These are phyloP conservation scores for Drosophila subpulchrella DNA, from an alignment of 1,140 invertebrate genomes.

Conservation along the genomic window DNA sequence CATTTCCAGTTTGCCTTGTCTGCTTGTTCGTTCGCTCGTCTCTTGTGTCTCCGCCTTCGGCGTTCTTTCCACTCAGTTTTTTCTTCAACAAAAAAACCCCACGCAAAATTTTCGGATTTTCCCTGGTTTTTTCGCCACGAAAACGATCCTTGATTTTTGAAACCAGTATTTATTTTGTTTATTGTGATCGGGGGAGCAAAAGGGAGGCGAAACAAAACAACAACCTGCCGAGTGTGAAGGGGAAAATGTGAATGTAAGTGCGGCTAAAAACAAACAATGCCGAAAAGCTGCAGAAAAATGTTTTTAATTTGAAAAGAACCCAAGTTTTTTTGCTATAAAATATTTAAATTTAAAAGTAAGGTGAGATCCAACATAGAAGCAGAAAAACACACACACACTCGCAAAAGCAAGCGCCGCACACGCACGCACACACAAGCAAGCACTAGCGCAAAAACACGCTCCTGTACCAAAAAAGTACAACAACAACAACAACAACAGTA, in stretches of 20 bases:
- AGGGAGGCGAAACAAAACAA: conserved; percentile 30
- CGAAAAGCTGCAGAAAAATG: background rate
- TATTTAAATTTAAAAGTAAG: conserved; percentile 19
- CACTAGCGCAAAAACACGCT: conserved; percentile 77
- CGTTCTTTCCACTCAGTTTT: conserved; percentile 67
- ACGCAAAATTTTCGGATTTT: conserved; percentile 57
- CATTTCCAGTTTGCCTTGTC: conserved; percentile 79
- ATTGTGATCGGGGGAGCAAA: conserved; percentile 24
- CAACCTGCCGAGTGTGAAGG: conserved; percentile 40
- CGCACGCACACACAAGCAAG: conserved; percentile 49
- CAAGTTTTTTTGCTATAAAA: conserved; percentile 5
- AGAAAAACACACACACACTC: conserved; percentile 46
- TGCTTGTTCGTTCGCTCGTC: conserved; percentile 60
- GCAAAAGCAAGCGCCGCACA: conserved; percentile 34
- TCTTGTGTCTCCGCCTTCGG: conserved; percentile 57
- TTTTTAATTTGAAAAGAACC: conserved; percentile 6
- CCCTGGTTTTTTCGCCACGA: conserved; percentile 13
- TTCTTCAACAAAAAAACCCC: conserved; percentile 46
- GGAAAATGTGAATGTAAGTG: conserved; percentile 49
- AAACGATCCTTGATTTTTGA: conserved; percentile 22
- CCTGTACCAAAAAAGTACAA: conserved; percentile 66
- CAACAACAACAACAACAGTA: conserved; percentile 35
- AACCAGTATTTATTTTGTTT: conserved; percentile 18
- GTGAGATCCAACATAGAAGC: conserved; percentile 37
- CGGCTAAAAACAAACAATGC: conserved; percentile 10